Evolutionary conservation across 2,113 vertebrate species (phyloP).

Genomic region (Alouatta palliata): DNA sequence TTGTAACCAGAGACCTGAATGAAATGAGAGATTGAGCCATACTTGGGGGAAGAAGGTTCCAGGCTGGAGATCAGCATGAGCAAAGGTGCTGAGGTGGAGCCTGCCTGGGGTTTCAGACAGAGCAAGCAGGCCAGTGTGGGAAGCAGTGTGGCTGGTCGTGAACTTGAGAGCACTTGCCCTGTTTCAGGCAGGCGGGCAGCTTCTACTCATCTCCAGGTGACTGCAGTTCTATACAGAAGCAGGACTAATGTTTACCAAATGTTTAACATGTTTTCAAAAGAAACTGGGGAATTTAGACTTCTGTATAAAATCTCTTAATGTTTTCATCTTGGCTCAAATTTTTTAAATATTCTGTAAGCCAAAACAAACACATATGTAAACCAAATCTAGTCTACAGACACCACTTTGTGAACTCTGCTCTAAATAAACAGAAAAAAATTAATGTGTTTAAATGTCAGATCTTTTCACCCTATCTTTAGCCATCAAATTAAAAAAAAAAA

Average conservation of each 20-base stretch:
- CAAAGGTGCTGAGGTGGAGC: not conserved
- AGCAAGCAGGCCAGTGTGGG: not conserved
- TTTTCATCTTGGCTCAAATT: not conserved
- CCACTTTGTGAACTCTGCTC: not conserved
- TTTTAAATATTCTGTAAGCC: slow-evolving; percentile 35
- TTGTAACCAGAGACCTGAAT: not conserved
- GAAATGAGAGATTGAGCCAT: not conserved
- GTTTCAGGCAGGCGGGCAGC: not conserved
- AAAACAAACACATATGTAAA: slow-evolving; percentile 41
- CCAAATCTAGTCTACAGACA: not conserved
- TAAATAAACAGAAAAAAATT: not conserved
- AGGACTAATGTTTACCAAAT: not conserved
- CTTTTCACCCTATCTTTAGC: not conserved
- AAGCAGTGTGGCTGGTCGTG: not conserved
- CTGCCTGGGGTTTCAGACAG: not conserved
- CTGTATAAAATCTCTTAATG: not conserved
- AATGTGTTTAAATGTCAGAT: not conserved
- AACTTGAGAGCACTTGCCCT: not conserved
- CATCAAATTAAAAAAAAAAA: not conserved
- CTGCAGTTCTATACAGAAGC: not conserved
- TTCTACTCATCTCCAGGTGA: not conserved
- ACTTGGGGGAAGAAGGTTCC: not conserved
- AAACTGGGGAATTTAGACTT: slow-evolving; percentile 18
- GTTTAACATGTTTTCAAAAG: not conserved
- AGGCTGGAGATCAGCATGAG: not conserved